Conservation (phyloP, 2,113 vertebrate species). For the Dolichotis patagonum region DNA sequence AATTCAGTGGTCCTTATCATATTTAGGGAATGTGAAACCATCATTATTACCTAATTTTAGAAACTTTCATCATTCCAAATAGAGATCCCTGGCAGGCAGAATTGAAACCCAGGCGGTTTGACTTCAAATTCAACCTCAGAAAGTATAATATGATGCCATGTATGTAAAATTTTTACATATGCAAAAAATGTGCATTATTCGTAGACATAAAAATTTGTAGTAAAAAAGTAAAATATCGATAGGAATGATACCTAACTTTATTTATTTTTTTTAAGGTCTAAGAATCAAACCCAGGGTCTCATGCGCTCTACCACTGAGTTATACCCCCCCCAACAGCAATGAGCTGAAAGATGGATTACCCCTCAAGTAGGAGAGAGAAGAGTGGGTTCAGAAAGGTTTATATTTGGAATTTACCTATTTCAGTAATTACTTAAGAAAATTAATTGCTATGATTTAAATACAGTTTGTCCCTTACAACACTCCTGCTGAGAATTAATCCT, state of each 20-base stretch:
- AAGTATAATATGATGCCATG: neutral
- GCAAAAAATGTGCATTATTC: neutral
- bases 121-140: neutral
- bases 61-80: neutral
- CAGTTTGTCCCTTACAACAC: neutral
- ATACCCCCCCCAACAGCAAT: neutral
- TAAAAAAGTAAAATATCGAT: neutral
- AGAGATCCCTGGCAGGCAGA: neutral
- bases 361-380: neutral
- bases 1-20: neutral
- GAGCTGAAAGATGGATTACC: neutral
- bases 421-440: neutral
- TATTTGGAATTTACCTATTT: neutral
- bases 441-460: neutral
- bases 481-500: neutral
- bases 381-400: neutral
- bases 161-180: neutral
- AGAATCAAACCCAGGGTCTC: neutral
- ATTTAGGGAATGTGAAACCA: neutral
- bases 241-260: neutral
- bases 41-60: slow-evolving; percentile 29
- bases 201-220: neutral
- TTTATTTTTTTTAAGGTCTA: neutral
- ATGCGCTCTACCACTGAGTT: neutral
- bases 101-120: neutral